These are phyloP conservation scores for Drusus annulatus DNA, from an alignment of 1,140 invertebrate genomes.

Conservation along the genomic window DNA sequence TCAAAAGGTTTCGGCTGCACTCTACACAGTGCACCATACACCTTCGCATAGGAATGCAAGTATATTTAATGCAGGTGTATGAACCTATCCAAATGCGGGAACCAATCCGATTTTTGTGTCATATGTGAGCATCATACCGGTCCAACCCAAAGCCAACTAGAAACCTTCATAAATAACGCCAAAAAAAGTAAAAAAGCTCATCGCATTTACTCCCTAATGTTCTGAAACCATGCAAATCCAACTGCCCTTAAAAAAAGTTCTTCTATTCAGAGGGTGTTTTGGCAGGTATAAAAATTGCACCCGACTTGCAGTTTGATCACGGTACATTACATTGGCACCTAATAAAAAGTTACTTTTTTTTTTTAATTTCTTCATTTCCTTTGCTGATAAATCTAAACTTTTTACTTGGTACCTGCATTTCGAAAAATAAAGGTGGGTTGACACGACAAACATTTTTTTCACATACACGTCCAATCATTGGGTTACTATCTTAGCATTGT, in stretches of 20 bases:
- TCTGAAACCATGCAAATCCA: not conserved
- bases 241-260: not conserved
- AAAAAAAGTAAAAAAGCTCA: not conserved
- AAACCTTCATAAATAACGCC: not conserved
- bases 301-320: not conserved
- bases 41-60: constrained; percentile 8
- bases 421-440: not conserved
- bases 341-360: too few relatives aligned
- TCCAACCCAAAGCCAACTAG: not conserved
- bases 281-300: constrained; percentile 33
- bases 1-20: too few relatives aligned
- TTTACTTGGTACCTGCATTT: not conserved
- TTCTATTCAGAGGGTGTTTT: constrained; percentile 9
- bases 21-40: not conserved
- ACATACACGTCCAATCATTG: constrained; percentile 25
- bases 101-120: constrained; percentile 13
- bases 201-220: not conserved
- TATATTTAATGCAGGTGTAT: constrained; percentile 30
- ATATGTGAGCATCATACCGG: not conserved
- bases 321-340: not conserved
- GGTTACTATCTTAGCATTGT: constrained; percentile 34
- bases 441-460: not conserved
- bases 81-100: constrained; percentile 33
- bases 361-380: too few relatives aligned
- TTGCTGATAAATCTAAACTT: not conserved